A percentile compares a stretch with the other conserved stretches of the same genome.
Conservation (phyloP, 2,797 vertebrate species). For the Sandelia bainsii region DNA sequence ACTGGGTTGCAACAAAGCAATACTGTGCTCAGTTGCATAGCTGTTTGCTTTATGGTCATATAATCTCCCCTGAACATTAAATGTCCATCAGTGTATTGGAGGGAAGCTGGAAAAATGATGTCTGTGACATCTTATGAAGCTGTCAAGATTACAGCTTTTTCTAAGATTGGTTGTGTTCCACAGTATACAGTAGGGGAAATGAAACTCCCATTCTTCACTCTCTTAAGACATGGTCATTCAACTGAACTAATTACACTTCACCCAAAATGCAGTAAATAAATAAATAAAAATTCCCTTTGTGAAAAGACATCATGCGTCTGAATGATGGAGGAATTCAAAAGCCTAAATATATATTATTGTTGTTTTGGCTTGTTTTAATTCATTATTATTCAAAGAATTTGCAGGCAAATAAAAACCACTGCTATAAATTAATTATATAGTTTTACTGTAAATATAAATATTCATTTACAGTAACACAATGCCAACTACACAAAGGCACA, state of each 20-base stretch:
- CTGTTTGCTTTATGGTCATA: constrained; percentile 54
- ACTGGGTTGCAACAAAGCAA: constrained; percentile 52
- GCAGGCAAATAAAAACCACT: background rate
- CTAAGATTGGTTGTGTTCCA: constrained; percentile 37
- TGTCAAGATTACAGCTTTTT: constrained; percentile 54
- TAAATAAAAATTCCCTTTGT: too few relatives aligned
- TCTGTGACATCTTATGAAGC: constrained; percentile 52
- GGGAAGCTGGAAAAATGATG: constrained; percentile 46
- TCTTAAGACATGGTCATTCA: background rate
- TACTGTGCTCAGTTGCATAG: constrained; percentile 44
- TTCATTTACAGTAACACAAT: too few relatives aligned
- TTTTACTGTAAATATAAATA: background rate
- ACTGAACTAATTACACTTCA: background rate
- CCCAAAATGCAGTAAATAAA: too few relatives aligned
- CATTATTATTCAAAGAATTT: background rate
- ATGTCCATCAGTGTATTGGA: constrained; percentile 54
- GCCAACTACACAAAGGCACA: background rate
- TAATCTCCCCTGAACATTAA: constrained; percentile 65
- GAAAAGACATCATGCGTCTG: too few relatives aligned
- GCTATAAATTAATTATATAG: background rate
- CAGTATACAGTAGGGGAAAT: background rate
- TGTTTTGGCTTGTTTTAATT: background rate
- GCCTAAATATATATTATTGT: background rate
- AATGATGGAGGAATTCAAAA: background rate
- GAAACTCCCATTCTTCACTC: background rate